Evolutionary conservation across 2,888 invertebrate species (phyloP).

Genomic region (Acronicta leporina): DNA sequence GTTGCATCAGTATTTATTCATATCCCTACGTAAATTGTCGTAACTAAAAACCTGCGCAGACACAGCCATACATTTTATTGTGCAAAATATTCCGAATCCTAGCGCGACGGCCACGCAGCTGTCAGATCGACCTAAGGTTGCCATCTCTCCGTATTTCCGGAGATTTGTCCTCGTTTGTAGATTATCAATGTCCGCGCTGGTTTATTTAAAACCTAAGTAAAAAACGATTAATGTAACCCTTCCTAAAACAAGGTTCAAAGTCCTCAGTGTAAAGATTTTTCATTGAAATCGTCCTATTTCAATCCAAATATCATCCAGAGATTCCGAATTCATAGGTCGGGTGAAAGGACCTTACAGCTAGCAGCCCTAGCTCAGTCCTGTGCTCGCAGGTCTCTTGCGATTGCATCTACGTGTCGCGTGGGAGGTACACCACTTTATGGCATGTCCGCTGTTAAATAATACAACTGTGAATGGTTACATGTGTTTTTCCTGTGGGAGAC

Average conservation of each 20-base stretch:
- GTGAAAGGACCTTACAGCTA: too few relatives aligned
- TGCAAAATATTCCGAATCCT: conserved; percentile 21
- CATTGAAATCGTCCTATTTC: too few relatives aligned
- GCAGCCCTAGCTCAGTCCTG: conserved; percentile 1
- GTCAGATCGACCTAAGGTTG: conserved; percentile 8
- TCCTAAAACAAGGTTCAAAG: too few relatives aligned
- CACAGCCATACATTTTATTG: conserved; percentile 10
- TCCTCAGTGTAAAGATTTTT: too few relatives aligned
- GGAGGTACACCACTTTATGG: conserved; percentile 45
- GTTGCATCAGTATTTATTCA: conserved; percentile 3
- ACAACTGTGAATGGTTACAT: conserved; percentile 33
- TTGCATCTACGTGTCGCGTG: conserved; percentile 34
- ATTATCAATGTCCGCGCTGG: too few relatives aligned
- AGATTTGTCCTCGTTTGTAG: neutral
- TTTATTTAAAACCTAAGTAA: neutral
- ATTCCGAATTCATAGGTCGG: too few relatives aligned
- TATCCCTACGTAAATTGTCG: conserved; percentile 1
- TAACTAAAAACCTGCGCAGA: conserved; percentile 19
- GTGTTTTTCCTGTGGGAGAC: conserved; percentile 18
- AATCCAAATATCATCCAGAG: too few relatives aligned
- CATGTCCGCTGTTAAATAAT: conserved; percentile 37
- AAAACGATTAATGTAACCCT: too few relatives aligned
- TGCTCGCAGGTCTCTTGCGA: conserved; percentile 20
- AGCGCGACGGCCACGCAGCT: conserved; percentile 2
- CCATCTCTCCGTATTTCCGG: neutral